Evolutionary conservation across 1,140 invertebrate genomes (phyloP), one percentile per base, ranked within the genome.

Genomic region (Pogonomyrmex californicus): DNA sequence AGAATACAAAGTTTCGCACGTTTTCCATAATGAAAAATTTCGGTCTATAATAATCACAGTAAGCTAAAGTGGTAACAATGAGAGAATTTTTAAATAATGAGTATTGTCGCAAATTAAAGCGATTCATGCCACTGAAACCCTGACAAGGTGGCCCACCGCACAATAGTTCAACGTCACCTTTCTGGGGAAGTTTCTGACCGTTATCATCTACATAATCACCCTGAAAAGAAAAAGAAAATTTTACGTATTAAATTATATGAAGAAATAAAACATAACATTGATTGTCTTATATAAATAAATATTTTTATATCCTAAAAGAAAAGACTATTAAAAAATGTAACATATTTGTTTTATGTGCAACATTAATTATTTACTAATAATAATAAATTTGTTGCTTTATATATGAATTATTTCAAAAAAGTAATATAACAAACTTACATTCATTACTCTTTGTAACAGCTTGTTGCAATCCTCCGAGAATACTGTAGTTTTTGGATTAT

Each of bases 111-210:
- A 97, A 97, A 94, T 98, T 98, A 93, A 99, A 99, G 30, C 98
- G 95, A 95, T 99, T 99, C 98, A 99, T 98, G 38, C 97, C 98
- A 86, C 97, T 98, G 94, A 98, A 99, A 0, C 98, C 98, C 95
- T 99, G 98, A 93, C 98, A 99, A 1, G 98, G 98, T n/a, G 98
- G 98, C 5, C 98, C 98, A 54, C 98, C 98, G 93, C 98, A 98
- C 3, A 99, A 92, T 56, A 99, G 92, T 89, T 99, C 98, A 1
- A 99, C 98, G 83, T 98, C 97, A 6, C 98, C 98, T 92, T 97
- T 97, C 91, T 96, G 94, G 1, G 98, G 98, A 54, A 98, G 94
- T 12, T 94, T 95, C 92, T 98, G 96, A 4, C 97, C 97, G 62
- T 95, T 95, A 2, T 93, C 89, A 86, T 96, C 95, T 36, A 88